Evolutionary conservation across 2,797 vertebrate species (phyloP), one percentile per base, ranked within the genome.

Genomic region (Pteropus rufus): DNA sequence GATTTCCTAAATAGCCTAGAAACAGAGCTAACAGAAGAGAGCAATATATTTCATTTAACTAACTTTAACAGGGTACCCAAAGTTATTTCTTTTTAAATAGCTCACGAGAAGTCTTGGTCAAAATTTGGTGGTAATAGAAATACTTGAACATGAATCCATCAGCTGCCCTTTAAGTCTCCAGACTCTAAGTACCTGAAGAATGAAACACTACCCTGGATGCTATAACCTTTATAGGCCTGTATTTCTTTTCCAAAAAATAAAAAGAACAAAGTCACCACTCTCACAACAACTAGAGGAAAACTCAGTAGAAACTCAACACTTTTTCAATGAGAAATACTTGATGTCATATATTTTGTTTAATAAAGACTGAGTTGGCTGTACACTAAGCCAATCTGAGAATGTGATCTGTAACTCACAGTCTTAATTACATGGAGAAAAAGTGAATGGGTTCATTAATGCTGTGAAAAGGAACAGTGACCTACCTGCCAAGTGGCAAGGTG

Each of bases 401-500:
- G 87, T 97, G 97, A 97, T 98, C 96, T 97, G 91, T 96, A 98
- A 98, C 93, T 98, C 29, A 5, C 76, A 82, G 94, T 98, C 97
- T 97, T 98, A 98, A 98, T 99, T 98, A 98, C 96, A 96, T 54
- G 70, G 93, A 94, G 76, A 36, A 97, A 97, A 98, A 89, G 0
- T 4, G 97, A 98, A 98, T 98, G 97, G 98, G 97, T 98, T 98
- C 98, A 98, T 98, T 98, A 98, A 98, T 97, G 97, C 94, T 87
- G 83, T 98, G 97, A 98, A 98, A 98, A 98, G 98, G 97, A 98
- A 94, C 97, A 94, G 96, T 98, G 98, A 98, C 98, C 98, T 98
- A 98, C 96, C 98, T 99, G 98, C 98, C 98, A 99, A 98, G 97
- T 92, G 97, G 96, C 98, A 98, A 98, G 98, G 98, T 98, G 97